Evolutionary conservation across 2,888 invertebrate genomes (phyloP), one percentile per base, ranked within the genome.

Genomic region (Therioaphis trifolii): DNA sequence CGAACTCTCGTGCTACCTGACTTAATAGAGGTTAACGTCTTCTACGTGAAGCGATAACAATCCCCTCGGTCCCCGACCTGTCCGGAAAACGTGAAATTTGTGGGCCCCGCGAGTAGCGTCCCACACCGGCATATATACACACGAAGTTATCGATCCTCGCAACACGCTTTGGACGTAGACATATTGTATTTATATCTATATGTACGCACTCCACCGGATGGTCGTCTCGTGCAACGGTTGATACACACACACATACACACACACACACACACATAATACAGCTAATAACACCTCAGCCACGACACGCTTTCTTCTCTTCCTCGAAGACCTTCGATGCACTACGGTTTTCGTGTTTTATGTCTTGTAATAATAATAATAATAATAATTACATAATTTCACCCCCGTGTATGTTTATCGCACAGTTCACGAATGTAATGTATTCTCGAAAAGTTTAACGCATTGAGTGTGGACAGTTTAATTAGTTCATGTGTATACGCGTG

Each of bases 1-100:
- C 46, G 46, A 35, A 35, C 46, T 11, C 15, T n/a, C 61, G 4
- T 24, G 4, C 27, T 27, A 15, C 11, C 61, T 11, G 29, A 35
- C 29, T 63, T 63, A 63, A 72, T n/a, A 61, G 46, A 49, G 76
- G 61, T 76, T 76, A 76, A 76, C 29, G 76, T 76, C 63, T 63
- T 63, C n/a, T 29, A 5, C 18, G 7, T 9, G 18, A 15, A 2
- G 18, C 29, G 35, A 63, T 63, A 63, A 18, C 35, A 1, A 63
- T 63, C 29, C 29, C 24, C 12, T 21, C 21, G 58, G 24, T 63
- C 29, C 18, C 18, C 29, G 29, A 18, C 63, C 18, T 63, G 27
- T 5, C 29, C 18, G 5, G 18, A 63, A 18, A 63, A 63, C 29
- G 29, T 35, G n/a, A 63, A 63, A 63, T 63, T 63, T 18, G 29